A percentile compares a stretch with the other conserved stretches of the same genome.
phyloP scores from a whole-genome alignment of 2,888 invertebrate genomes.

The Cylindroiulus punctatus region DNA sequence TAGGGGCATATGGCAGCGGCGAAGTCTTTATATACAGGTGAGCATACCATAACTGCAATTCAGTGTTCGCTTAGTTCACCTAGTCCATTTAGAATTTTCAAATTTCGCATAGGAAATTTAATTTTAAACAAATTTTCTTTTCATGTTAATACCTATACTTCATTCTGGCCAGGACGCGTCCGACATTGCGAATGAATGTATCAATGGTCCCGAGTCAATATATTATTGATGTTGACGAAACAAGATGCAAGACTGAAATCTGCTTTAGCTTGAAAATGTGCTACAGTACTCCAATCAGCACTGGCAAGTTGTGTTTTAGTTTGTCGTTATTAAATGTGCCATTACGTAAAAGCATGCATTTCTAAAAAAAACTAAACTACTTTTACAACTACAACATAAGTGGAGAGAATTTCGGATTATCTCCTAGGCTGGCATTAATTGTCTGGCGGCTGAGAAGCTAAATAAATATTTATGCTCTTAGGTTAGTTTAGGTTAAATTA shows the following conservation, averaged over 20 bases:
- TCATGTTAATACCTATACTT: not conserved
- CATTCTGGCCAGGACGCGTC: not conserved
- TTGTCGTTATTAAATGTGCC: not conserved
- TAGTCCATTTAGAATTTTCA: too few species aligned
- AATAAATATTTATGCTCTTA: too few species aligned
- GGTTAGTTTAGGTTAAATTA: too few species aligned
- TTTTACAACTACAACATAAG: too few species aligned
- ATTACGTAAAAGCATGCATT: too few species aligned
- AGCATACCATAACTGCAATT: not conserved
- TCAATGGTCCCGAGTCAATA: not conserved
- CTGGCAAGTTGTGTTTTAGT: not conserved
- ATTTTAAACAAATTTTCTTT: not conserved
- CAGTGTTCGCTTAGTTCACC: not conserved
- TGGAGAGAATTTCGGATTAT: too few species aligned
- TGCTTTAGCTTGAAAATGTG: not conserved
- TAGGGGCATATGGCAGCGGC: not conserved
- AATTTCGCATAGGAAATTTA: too few species aligned
- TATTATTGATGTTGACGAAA: not conserved
- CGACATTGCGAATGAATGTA: not conserved
- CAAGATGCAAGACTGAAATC: not conserved
- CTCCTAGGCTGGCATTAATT: too few species aligned
- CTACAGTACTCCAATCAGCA: not conserved
- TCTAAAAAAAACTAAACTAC: too few species aligned
- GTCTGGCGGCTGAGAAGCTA: too few species aligned
- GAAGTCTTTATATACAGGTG: conserved; percentile 2